A percentile compares a stretch with the other conserved stretches of the same genome.
Conservation (phyloP, 2,888 invertebrate genomes). For the Metopia argyrocephala region DNA sequence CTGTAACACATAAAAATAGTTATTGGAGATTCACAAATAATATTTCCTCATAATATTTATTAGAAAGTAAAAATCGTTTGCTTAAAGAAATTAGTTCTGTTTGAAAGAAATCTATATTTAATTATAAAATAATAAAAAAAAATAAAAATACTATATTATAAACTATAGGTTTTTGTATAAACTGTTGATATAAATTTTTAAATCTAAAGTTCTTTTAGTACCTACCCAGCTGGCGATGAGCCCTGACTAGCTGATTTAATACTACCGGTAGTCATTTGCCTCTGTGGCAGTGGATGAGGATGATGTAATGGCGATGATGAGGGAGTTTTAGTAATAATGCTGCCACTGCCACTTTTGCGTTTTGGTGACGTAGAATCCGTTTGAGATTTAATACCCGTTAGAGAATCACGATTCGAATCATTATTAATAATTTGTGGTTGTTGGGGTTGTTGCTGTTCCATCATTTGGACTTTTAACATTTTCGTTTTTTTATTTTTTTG, state of each 20-base stretch:
- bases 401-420: conserved; percentile 75
- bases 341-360: conserved; percentile 56
- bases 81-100: too few species aligned
- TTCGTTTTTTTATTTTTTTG: conserved; percentile 48
- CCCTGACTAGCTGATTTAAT: conserved; percentile 76
- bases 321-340: conserved; percentile 68
- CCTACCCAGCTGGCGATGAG: conserved; percentile 78
- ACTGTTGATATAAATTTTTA: neutral
- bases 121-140: too few species aligned
- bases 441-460: conserved; percentile 79
- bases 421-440: conserved; percentile 82
- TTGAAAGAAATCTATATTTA: too few species aligned
- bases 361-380: conserved; percentile 57
- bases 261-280: conserved; percentile 69
- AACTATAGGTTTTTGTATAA: too few species aligned
- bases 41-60: too few species aligned
- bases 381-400: conserved; percentile 22
- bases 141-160: too few species aligned
- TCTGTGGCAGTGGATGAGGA: conserved; percentile 68
- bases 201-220: conserved; percentile 10
- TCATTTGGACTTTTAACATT: conserved; percentile 88
- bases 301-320: conserved; percentile 75
- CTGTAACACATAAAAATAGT: too few species aligned
- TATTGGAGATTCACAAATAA: too few species aligned
- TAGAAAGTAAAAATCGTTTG: too few species aligned